Evolutionary conservation across 2,113 vertebrate species (phyloP), one percentile per base, ranked within the genome.

Genomic region (Scytalopus superciliaris): DNA sequence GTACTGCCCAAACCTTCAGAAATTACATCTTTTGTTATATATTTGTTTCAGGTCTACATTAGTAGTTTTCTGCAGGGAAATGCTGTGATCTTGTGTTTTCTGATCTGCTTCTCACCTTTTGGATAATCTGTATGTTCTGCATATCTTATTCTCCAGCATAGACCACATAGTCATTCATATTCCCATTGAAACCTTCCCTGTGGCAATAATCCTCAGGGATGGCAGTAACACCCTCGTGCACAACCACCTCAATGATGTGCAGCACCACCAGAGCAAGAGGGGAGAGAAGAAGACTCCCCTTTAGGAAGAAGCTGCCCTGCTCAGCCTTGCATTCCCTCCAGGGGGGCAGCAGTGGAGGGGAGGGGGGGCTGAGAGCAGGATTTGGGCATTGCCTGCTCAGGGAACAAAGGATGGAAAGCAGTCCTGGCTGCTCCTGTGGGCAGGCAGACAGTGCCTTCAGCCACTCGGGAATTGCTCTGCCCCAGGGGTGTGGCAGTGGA

Each of bases 161-260:
- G 35, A 35, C 28, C 22, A 25, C 50, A 25, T 3, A 37, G 57
- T 17, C 12, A 25, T 33, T 55, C 30, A 8, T 22, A n/a, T 14
- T 56, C 6, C 28, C 4, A 15, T 50, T 77, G 30, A 60, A 40
- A 55, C 27, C 12, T 39, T 21, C 47, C 12, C 31, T 56, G 18
- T 18, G 69, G 31, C 35, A 64, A 7, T 56, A 27, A 4, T 12
- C 49, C 11, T 50, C 23, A 11, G 7, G 18, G 19, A 28, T 62
- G 19, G 52, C 35, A 42, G 40, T 19, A 42, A n/a, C 7, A 1
- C 5, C 3, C 16, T 82, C 0, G 0, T 37, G 33, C 35, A 33
- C 30, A 50, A 11, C 3, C 6, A 8, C 6, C 18, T 49, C 44
- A 45, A 16, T 66, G 50, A 33, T 45, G 40, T 62, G n/a, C 25